Base-by-base conservation (phyloP, 2,113 vertebrate genomes). In the Choloepus hoffmanni region DNA sequence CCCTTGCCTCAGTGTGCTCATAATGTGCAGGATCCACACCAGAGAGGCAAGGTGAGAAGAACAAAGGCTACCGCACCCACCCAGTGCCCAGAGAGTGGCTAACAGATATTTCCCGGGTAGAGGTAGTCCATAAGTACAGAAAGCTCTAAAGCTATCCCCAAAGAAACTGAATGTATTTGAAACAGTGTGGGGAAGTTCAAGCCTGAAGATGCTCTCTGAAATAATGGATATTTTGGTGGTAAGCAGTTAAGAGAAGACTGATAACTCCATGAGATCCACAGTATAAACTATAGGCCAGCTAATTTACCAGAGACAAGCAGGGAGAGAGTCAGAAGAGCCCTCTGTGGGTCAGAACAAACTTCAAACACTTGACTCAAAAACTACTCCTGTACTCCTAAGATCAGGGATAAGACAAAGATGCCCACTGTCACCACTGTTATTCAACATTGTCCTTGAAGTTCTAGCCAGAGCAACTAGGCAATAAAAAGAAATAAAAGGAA, bases 111-210 rank as follows among this genome's bases (percentile, higher is more conserved):
- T 90, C 72, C 36, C 12, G n/a, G 33, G 60, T n/a, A 62, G 26
- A 68, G 43, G 67, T 43, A 77, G 13, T 36, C 65, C 40, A 53
- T 67, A 86, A 63, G n/a, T 81, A 68, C 4, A 76, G 19, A 68
- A 60, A 62, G n/a, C 50, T 76, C 81, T 43, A 48, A 82, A 91
- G 33, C 12, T 70, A 76, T 76, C 23, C 83, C 73, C 58, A 65
- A 53, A 94, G 43, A 13, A 86, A 90, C 43, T 96, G 82, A 76
- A 40, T 65, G 58, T 81, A 81, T 90, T 81, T 85, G 58, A 81
- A 96, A 76, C 8, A 58, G 10, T 24, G 50, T 82, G 68, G 43
- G 28, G 24, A 55, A 85, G 45, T 53, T 92, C 19, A 67, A 48
- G 40, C 70, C 16, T 87, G 82, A 76, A 8, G 28, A 33, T 82